Conservation (phyloP, 92 coral and sea anemone genomes). For the Plumapathes pennacea region DNA sequence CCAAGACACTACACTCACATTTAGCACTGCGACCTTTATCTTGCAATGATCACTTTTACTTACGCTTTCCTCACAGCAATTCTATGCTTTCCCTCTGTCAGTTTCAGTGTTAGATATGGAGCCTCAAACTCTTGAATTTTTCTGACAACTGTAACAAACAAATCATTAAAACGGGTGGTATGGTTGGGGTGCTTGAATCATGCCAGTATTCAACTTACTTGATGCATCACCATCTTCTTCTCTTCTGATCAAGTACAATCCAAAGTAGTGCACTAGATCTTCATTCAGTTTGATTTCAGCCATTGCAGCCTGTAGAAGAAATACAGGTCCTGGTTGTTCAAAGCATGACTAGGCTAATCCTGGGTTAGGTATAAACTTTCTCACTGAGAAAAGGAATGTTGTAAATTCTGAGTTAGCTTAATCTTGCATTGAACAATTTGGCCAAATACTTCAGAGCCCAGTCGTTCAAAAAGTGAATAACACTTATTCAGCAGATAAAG, state of each 20-base stretch:
- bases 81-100: conserved; percentile 61
- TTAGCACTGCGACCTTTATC: no score
- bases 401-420: no score
- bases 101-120: conserved; percentile 64
- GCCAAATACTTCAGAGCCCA: no score
- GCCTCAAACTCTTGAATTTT: conserved; percentile 85
- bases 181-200: neutral
- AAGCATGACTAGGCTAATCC: no score
- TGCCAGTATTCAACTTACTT: conserved; percentile 46
- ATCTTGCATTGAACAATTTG: no score
- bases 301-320: conserved; percentile 75
- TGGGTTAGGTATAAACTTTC: no score
- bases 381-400: no score
- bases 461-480: no score
- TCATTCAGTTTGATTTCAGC: conserved; percentile 76
- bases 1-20: no score
- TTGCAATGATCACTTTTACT: no score
- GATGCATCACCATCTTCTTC: conserved; percentile 86
- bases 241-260: conserved; percentile 72
- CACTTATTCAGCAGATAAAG: no score
- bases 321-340: no score
- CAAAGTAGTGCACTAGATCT: conserved; percentile 76
- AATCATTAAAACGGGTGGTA: neutral
- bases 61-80: conserved; percentile 91
- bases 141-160: conserved; percentile 63